These are phyloP conservation scores for Pristionchus mayeri DNA, from an alignment of 2,888 invertebrate genomes.

Conservation along the genomic window DNA sequence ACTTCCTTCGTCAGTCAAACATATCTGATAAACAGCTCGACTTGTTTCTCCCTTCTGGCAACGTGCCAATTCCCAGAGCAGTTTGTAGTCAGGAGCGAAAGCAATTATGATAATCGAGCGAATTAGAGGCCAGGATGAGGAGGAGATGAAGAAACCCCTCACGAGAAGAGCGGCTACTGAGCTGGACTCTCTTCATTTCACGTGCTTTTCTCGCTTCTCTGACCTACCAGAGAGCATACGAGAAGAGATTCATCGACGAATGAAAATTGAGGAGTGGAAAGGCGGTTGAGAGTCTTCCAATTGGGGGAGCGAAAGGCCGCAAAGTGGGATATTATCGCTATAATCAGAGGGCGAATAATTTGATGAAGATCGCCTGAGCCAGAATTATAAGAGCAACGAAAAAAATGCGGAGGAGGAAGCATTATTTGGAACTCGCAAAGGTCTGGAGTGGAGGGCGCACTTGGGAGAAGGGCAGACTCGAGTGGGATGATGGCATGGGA, in stretches of 20 bases:
- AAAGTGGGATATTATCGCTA: not conserved
- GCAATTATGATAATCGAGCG: conserved; percentile 43
- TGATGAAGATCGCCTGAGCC: no score
- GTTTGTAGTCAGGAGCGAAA: not conserved
- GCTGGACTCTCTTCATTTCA: not conserved
- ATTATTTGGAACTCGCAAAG: not conserved
- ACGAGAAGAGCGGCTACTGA: no score
- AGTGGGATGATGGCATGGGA: no score
- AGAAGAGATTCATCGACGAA: not conserved
- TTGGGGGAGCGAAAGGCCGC: no score
- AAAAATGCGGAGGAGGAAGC: not conserved
- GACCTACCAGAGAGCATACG: not conserved
- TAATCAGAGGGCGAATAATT: not conserved
- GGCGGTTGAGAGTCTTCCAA: no score
- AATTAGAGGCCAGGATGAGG: not conserved
- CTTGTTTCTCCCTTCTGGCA: not conserved
- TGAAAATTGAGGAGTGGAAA: no score
- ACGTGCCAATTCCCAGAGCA: not conserved
- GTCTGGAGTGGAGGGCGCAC: not conserved
- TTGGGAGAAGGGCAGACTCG: not conserved
- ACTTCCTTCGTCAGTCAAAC: no score
- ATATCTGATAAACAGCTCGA: no score
- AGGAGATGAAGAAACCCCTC: not conserved
- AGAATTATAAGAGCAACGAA: not conserved
- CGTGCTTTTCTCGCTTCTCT: not conserved